A percentile compares a stretch with the other conserved stretches of the same genome.
Evolutionary conservation across 2,888 invertebrate species (phyloP).

Genomic region (Furcula furcula): DNA sequence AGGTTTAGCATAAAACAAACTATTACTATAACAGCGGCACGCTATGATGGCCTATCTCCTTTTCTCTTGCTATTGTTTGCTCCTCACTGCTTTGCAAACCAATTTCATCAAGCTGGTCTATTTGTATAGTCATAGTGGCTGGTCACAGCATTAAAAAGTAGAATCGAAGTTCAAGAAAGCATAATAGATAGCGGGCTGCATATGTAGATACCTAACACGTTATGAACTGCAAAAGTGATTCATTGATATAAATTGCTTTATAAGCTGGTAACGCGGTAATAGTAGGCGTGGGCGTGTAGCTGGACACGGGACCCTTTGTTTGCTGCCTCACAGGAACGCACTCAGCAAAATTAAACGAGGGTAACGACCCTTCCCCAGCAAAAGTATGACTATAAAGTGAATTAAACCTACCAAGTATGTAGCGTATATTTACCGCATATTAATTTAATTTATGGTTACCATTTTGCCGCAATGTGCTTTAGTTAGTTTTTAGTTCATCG

Average conservation of each 20-base stretch:
- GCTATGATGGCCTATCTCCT: too few relatives aligned
- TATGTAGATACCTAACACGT: too few relatives aligned
- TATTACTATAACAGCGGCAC: too few relatives aligned
- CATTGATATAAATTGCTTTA: slow-evolving; percentile 69
- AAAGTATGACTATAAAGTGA: slow-evolving; percentile 28
- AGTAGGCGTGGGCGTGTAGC: slow-evolving; percentile 64
- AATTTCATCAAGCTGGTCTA: too few relatives aligned
- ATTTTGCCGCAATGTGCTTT: slow-evolving; percentile 11
- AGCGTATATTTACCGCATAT: slow-evolving; percentile 14
- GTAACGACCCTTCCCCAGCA: slow-evolving; percentile 47
- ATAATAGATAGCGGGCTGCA: too few relatives aligned
- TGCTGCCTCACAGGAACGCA: slow-evolving; percentile 69
- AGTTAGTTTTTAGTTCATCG: slow-evolving; percentile 34
- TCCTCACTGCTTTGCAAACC: too few relatives aligned
- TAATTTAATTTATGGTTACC: slow-evolving; percentile 8
- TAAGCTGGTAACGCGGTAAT: slow-evolving; percentile 45
- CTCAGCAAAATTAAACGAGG: slow-evolving; percentile 74
- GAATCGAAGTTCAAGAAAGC: too few relatives aligned
- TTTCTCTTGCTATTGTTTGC: too few relatives aligned
- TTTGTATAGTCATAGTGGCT: too few relatives aligned
- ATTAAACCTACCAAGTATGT: slow-evolving; percentile 8
- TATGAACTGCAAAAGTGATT: slow-evolving; percentile 59
- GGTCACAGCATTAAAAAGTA: too few relatives aligned
- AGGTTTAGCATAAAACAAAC: too few relatives aligned
- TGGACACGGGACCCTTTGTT: slow-evolving; percentile 75